These are phyloP conservation scores for Papilio polytes DNA, from an alignment of 1,140 invertebrate genomes.

Conservation along the genomic window DNA sequence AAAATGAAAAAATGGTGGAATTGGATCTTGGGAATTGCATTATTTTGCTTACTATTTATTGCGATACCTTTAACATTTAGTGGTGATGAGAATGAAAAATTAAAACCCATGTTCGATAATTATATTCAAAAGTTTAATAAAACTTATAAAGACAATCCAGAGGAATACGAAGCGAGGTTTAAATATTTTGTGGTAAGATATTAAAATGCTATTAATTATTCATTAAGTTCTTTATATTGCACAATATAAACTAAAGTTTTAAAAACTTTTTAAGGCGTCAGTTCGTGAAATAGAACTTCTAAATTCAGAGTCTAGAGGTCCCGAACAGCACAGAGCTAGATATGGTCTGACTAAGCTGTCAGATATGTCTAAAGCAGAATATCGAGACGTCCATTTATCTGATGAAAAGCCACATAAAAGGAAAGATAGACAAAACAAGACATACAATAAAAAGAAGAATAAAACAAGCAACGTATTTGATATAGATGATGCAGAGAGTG, in stretches of 20 bases:
- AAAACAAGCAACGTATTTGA: constrained; percentile 33
- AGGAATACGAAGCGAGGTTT: constrained; percentile 85
- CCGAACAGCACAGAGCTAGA: constrained; percentile 83
- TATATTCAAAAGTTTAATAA: constrained; percentile 88
- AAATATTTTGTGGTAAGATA: constrained; percentile 87
- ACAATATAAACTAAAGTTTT: constrained; percentile 20
- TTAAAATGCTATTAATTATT: constrained; percentile 41
- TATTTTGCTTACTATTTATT: constrained; percentile 70
- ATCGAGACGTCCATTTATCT: constrained; percentile 83
- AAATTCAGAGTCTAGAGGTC: constrained; percentile 83
- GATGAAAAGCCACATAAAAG: constrained; percentile 64
- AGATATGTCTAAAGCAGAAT: constrained; percentile 90
- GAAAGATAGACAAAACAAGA: constrained; percentile 25
- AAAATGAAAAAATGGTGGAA: constrained; percentile 78
- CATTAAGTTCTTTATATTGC: constrained; percentile 34
- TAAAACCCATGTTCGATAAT: constrained; percentile 84
- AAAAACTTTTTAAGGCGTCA: constrained; percentile 81
- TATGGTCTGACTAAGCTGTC: constrained; percentile 91
- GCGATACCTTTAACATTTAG: constrained; percentile 66
- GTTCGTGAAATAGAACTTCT: constrained; percentile 85
- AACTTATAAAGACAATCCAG: constrained; percentile 85
- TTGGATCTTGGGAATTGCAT: constrained; percentile 63
- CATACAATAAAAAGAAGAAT: constrained; percentile 36
- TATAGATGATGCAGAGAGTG: constrained; percentile 37
- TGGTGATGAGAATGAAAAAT: constrained; percentile 52